Percentiles rank a stretch among this genome's conserved stretches.
phyloP scores from a whole-genome alignment of 2,888 invertebrate species.

The Lymantria monacha region DNA sequence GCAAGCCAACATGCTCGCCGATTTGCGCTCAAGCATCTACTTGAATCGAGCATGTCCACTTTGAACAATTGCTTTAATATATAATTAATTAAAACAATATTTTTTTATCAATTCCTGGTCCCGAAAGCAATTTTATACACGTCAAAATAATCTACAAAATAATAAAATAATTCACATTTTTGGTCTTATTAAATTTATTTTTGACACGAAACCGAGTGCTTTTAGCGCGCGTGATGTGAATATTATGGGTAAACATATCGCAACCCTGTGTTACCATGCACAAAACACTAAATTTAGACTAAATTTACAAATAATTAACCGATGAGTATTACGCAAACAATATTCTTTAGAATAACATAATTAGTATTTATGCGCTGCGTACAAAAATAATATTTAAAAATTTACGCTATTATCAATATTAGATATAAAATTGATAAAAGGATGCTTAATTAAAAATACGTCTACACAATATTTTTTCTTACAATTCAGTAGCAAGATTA shows the following conservation, averaged over 20 bases:
- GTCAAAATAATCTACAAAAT: slow-evolving; percentile 36
- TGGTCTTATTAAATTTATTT: slow-evolving; percentile 40
- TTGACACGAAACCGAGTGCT: slow-evolving; percentile 24
- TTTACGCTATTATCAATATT: slow-evolving; percentile 26
- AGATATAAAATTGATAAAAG: slow-evolving; percentile 24
- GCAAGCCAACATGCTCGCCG: slow-evolving; percentile 11
- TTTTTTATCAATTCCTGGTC: slow-evolving; percentile 49
- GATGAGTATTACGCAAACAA: slow-evolving; percentile 52
- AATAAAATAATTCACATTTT: slow-evolving; percentile 51
- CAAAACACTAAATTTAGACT: slow-evolving; percentile 43
- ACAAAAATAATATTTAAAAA: background rate
- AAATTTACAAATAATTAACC: slow-evolving; percentile 44
- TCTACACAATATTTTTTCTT: background rate
- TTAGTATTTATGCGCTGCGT: slow-evolving; percentile 7
- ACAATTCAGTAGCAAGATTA: background rate
- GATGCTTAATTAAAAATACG: slow-evolving; percentile 9
- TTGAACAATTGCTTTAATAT: slow-evolving; percentile 3
- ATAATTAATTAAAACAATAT: background rate
- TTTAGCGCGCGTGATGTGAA: slow-evolving; percentile 28
- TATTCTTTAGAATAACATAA: slow-evolving; percentile 24
- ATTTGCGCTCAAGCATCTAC: slow-evolving; percentile 6
- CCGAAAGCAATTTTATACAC: slow-evolving; percentile 47
- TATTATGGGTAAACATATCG: slow-evolving; percentile 45
- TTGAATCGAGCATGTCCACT: slow-evolving; percentile 9
- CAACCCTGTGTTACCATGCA: slow-evolving; percentile 67